Conservation (phyloP, 2,797 vertebrate species). For the Tangara arthus region DNA sequence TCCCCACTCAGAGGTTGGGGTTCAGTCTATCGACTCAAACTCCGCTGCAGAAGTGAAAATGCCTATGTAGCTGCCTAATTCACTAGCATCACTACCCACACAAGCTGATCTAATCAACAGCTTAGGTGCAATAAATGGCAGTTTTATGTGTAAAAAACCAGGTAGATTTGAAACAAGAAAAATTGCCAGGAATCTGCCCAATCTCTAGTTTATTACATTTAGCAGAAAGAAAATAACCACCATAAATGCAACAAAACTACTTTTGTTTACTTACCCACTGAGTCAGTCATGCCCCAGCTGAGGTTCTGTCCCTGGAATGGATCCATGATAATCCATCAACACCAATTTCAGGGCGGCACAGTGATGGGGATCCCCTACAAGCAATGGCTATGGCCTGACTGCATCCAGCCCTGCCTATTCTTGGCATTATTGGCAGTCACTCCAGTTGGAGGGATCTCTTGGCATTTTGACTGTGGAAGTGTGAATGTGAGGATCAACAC, state of each 20-base stretch:
- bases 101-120: background rate
- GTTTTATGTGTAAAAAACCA: background rate
- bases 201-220: background rate
- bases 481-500: background rate
- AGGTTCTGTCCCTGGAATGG: background rate
- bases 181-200: background rate
- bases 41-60: constrained; percentile 6
- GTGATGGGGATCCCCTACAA: background rate
- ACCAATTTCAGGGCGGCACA: background rate
- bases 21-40: constrained; percentile 31
- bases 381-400: background rate
- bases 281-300: background rate
- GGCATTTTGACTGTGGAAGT: background rate
- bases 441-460: background rate
- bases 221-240: background rate
- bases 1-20: background rate
- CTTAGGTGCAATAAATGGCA: background rate
- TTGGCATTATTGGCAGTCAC: background rate
- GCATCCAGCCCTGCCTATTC: background rate
- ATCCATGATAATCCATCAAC: background rate
- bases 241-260: background rate
- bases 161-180: background rate
- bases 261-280: background rate
- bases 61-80: background rate
- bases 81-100: background rate